Percentiles rank a stretch among this genome's conserved stretches.
phyloP scores from a whole-genome alignment of 2,113 vertebrate species.

The Pterophyllum scalare region DNA sequence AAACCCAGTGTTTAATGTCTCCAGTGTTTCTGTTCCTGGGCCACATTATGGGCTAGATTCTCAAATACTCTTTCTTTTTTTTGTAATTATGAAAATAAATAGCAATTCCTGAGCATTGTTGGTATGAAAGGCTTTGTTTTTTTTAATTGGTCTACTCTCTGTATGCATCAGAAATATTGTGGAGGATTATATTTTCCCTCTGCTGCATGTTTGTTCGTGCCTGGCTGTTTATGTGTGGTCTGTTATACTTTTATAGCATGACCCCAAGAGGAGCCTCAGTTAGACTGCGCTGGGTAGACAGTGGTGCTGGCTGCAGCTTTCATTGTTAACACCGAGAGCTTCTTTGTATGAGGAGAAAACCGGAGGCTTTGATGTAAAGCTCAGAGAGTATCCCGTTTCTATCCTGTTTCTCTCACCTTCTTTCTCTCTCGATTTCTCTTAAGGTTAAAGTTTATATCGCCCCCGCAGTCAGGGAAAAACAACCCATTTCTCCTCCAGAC shows the following conservation, averaged over 20 bases:
- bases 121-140: neutral
- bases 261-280: constrained; percentile 59
- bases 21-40: neutral
- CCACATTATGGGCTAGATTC: neutral
- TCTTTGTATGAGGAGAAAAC: constrained; percentile 63
- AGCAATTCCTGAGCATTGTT: neutral
- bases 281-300: constrained; percentile 48
- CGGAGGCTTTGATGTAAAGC: constrained; percentile 75
- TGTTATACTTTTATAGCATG: constrained; percentile 50
- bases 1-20: neutral
- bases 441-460: constrained; percentile 76
- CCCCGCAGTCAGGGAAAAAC: constrained; percentile 67
- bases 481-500: constrained; percentile 63
- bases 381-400: constrained; percentile 54
- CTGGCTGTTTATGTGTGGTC: constrained; percentile 49
- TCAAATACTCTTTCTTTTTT: neutral
- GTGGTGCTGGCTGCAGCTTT: constrained; percentile 56
- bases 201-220: constrained; percentile 25
- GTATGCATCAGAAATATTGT: neutral
- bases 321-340: constrained; percentile 70
- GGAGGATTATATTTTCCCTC: neutral
- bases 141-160: neutral
- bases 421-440: constrained; percentile 33
- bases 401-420: constrained; percentile 15
- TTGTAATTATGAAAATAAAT: constrained; percentile 2